Conservation (phyloP, 1,140 invertebrate species). For the Eubasilissa regina region DNA sequence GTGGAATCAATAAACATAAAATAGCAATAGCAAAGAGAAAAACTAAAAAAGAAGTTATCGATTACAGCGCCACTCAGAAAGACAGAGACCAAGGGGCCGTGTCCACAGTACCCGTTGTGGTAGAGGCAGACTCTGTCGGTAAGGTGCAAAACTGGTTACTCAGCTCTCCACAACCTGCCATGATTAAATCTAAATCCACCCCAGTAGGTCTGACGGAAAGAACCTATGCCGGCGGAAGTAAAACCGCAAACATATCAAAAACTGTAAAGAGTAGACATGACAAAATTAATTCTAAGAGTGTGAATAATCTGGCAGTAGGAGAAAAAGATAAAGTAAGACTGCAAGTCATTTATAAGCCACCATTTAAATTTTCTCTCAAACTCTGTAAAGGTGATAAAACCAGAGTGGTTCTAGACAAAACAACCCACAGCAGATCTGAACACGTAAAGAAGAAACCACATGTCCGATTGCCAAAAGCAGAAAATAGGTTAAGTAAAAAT, state of each 20-base stretch:
- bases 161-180: slow-evolving; percentile 76
- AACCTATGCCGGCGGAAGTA: slow-evolving; percentile 63
- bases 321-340: slow-evolving; percentile 80
- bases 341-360: slow-evolving; percentile 89
- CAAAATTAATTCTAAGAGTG: slow-evolving; percentile 68
- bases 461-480: slow-evolving; percentile 29
- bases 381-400: slow-evolving; percentile 78
- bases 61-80: slow-evolving; percentile 80
- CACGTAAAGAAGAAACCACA: slow-evolving; percentile 65
- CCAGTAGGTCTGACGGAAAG: slow-evolving; percentile 76
- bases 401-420: slow-evolving; percentile 71
- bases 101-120: slow-evolving; percentile 61
- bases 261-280: slow-evolving; percentile 46
- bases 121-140: slow-evolving; percentile 80
- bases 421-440: slow-evolving; percentile 68
- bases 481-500: slow-evolving; percentile 57
- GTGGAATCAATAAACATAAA: slow-evolving; percentile 56
- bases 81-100: slow-evolving; percentile 65
- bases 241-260: slow-evolving; percentile 63
- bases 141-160: slow-evolving; percentile 90
- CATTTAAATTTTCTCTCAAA: slow-evolving; percentile 87
- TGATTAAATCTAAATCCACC: slow-evolving; percentile 83
- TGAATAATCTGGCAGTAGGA: slow-evolving; percentile 70
- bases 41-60: slow-evolving; percentile 82
- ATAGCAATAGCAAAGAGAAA: slow-evolving; percentile 58